These are phyloP conservation scores for Doris montereyensis DNA, from an alignment of 2,888 invertebrate genomes.

Conservation along the genomic window DNA sequence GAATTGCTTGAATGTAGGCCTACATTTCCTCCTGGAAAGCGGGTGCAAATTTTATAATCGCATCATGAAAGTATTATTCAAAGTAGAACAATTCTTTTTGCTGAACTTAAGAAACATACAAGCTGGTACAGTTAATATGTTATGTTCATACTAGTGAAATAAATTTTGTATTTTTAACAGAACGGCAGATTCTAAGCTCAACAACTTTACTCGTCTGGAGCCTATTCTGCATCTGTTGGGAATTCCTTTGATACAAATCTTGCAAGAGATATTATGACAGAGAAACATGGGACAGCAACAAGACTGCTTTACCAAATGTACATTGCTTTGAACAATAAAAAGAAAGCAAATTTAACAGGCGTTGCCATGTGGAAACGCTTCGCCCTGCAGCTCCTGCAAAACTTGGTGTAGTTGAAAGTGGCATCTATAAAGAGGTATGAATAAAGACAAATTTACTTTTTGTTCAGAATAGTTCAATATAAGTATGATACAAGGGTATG, in stretches of 20 bases:
- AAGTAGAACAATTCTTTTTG: too few species aligned
- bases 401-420: conserved; percentile 68
- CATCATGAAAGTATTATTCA: too few species aligned
- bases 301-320: conserved; percentile 72
- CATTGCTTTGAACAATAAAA: conserved; percentile 71
- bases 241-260: conserved; percentile 72
- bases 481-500: too few species aligned
- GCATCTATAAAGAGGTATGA: conserved; percentile 71
- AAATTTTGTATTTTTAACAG: conserved; percentile 52
- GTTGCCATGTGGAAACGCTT: conserved; percentile 73
- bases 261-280: conserved; percentile 73
- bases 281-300: conserved; percentile 70
- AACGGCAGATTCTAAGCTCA: conserved; percentile 71
- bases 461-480: too few species aligned
- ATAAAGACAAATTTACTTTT: too few species aligned
- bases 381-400: conserved; percentile 71
- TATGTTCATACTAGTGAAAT: not conserved
- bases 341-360: conserved; percentile 70
- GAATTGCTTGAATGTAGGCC: too few species aligned
- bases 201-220: conserved; percentile 72
- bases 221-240: conserved; percentile 69
- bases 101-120: too few species aligned
- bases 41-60: too few species aligned
- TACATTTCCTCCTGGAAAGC: too few species aligned
- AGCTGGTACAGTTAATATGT: too few species aligned